Evolutionary conservation across 2,113 vertebrate species (phyloP).

Genomic region (Phylloscopus trochiloides): DNA sequence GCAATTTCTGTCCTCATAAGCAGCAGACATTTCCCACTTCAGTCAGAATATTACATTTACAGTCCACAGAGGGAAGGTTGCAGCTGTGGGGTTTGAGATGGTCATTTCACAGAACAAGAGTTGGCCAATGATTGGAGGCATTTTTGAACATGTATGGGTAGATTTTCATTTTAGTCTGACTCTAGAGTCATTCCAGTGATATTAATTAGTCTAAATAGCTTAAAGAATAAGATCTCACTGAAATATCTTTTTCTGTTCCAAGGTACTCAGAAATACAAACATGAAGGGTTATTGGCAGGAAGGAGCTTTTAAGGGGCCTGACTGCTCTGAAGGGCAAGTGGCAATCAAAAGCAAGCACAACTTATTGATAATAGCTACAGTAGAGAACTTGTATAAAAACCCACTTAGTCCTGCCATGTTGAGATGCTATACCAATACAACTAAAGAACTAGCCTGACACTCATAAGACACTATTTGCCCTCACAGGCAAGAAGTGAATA

Average conservation of each 20-base stretch:
- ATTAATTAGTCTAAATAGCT: not conserved
- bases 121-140: not conserved
- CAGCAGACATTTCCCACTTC: not conserved
- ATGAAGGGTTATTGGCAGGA: not conserved
- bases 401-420: not conserved
- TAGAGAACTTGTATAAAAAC: not conserved
- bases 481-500: not conserved
- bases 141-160: not conserved
- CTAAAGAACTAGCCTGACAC: not conserved
- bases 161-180: not conserved
- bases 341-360: not conserved
- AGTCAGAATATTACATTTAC: not conserved
- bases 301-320: not conserved
- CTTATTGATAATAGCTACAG: not conserved
- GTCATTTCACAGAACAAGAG: not conserved
- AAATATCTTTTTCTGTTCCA: not conserved
- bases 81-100: not conserved
- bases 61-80: not conserved
- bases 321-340: not conserved
- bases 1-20: not conserved
- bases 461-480: not conserved
- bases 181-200: not conserved
- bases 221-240: not conserved
- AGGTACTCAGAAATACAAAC: not conserved
- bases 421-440: not conserved